Evolutionary conservation across 2,797 vertebrate genomes (phyloP).

Genomic region (Morelia viridis): DNA sequence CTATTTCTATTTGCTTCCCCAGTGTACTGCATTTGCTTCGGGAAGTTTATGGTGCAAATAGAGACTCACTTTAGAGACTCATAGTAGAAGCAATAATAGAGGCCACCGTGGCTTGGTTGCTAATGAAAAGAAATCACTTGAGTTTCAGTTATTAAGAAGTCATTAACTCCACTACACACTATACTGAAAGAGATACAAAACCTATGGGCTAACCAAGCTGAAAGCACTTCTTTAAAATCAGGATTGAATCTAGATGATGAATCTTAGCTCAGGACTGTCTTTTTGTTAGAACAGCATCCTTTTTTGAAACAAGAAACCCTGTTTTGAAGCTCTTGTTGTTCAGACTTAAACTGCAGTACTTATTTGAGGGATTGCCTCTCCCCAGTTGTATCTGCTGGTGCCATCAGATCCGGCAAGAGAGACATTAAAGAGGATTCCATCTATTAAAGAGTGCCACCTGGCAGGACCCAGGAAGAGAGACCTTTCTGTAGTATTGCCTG

Average conservation of each 20-base stretch:
- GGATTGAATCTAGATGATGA: neutral
- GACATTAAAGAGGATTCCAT: neutral
- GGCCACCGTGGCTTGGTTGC: neutral
- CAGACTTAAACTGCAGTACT: neutral
- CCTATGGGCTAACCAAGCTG: neutral
- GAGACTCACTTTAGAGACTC: slow-evolving; percentile 10
- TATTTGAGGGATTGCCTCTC: neutral
- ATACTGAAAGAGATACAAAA: neutral
- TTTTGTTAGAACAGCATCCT: neutral
- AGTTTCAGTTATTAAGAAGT: slow-evolving; percentile 20
- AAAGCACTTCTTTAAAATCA: neutral
- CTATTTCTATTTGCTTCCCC: slow-evolving; percentile 4
- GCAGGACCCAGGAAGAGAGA: neutral
- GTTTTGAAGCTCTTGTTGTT: neutral
- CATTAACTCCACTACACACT: neutral
- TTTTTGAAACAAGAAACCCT: neutral
- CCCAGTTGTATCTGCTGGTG: no score
- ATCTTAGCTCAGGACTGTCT: neutral
- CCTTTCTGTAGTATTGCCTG: neutral
- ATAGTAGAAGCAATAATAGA: neutral
- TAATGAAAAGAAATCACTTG: slow-evolving; percentile 12
- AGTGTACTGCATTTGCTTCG: neutral
- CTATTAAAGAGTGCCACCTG: neutral
- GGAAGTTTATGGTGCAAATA: neutral
- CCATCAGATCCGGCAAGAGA: neutral